These are phyloP conservation scores for Drosophila meridionalis DNA, from an alignment of 2,888 invertebrate genomes.

Conservation along the genomic window DNA sequence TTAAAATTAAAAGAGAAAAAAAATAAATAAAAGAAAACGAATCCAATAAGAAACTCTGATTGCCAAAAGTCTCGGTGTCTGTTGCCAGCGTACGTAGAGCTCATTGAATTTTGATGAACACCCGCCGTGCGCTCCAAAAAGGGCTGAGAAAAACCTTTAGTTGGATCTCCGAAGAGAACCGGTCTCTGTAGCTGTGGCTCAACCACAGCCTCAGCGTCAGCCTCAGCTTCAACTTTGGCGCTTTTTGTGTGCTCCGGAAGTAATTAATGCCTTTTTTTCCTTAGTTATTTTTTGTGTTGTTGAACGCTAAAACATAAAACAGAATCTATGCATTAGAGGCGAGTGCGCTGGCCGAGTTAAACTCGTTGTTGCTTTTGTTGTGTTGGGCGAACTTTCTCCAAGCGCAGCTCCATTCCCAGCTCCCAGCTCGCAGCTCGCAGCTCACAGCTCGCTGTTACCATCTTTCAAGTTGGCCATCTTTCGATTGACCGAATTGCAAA, in stretches of 20 bases:
- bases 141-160: constrained; percentile 54
- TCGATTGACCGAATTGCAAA: constrained; percentile 75
- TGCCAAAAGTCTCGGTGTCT: constrained; percentile 51
- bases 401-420: constrained; percentile 31
- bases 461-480: constrained; percentile 37
- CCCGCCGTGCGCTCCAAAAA: constrained; percentile 57
- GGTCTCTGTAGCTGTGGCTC: constrained; percentile 39
- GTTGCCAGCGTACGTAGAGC: constrained; percentile 34
- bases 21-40: constrained; percentile 6
- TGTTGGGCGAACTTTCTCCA: constrained; percentile 64
- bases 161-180: constrained; percentile 46
- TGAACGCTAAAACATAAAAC: constrained; percentile 60
- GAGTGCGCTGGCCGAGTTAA: constrained; percentile 31
- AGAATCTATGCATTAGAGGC: constrained; percentile 74
- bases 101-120: constrained; percentile 77
- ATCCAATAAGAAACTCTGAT: constrained; percentile 49
- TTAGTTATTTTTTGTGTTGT: constrained; percentile 34
- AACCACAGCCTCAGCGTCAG: constrained; percentile 9
- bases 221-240: constrained; percentile 38
- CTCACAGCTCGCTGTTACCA: neutral
- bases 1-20: constrained; percentile 6
- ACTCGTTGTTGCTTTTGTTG: constrained; percentile 11
- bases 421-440: neutral
- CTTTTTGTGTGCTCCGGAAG: constrained; percentile 73
- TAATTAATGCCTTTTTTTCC: constrained; percentile 71